Conservation (phyloP, 2,797 vertebrate genomes). For the Tragopan temminckii region DNA sequence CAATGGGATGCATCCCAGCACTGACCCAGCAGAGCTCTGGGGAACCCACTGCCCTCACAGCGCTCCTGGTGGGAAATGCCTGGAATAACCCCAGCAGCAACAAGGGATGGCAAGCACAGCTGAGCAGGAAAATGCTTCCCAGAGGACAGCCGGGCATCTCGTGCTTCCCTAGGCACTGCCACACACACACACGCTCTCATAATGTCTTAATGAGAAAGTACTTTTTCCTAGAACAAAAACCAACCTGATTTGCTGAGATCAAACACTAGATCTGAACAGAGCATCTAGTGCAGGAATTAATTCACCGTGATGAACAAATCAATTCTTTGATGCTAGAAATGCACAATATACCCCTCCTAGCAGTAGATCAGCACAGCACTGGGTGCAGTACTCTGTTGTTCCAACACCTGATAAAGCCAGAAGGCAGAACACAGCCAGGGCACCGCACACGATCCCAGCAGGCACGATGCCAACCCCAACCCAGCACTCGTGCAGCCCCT, state of each 20-base stretch:
- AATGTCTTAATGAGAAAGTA: not conserved
- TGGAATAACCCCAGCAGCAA: not conserved
- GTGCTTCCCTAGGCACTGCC: not conserved
- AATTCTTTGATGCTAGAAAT: no score
- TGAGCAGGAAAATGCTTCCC: not conserved
- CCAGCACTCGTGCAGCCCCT: not conserved
- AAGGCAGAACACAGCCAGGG: not conserved
- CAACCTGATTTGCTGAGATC: not conserved
- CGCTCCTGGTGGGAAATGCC: rapidly evolving
- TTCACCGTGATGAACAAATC: not conserved
- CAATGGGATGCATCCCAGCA: not conserved
- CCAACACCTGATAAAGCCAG: not conserved
- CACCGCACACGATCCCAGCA: rapidly evolving
- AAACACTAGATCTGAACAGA: rapidly evolving
- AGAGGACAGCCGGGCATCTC: not conserved
- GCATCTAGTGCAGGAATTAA: not conserved
- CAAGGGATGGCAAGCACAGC: not conserved
- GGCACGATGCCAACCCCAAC: no score
- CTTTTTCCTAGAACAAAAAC: not conserved
- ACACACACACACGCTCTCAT: rapidly evolving
- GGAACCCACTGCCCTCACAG: not conserved
- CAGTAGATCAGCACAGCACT: not conserved
- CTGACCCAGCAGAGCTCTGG: not conserved
- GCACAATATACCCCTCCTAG: not conserved
- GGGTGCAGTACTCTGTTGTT: rapidly evolving